Evolutionary conservation across 1,140 invertebrate genomes (phyloP), one percentile per base, ranked within the genome.

Genomic region (Lordiphosa clarofinis): DNA sequence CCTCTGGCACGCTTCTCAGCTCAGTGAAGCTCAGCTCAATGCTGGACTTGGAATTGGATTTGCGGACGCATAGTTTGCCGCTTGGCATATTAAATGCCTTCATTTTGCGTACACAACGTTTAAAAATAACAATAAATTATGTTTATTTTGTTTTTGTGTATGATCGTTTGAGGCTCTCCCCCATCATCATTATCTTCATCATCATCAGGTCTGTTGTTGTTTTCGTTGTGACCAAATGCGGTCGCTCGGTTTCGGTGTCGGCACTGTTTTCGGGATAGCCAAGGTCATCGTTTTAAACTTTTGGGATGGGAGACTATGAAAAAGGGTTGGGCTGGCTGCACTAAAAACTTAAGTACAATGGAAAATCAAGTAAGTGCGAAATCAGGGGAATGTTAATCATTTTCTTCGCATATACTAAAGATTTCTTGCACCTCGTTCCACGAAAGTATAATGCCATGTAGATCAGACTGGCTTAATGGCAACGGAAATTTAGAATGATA

Each of bases 111-210:
- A 65, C 66, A 44, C 21, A 33, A 54, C 48, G 52, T 47, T 58
- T 57, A 43, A 58, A 69, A 73, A 81, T 48, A 71, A 71, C 66
- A 66, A 79, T 81, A 81, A 79, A 79, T 79, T 81, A 81, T 81
- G 75, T 81, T 81, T 59, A 59, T 74, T 73, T 56, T 65, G 24
- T 33, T 46, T 33, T 46, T 42, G 39, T 53, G 54, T 55, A 37
- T 39, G 28, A 50, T 63, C 36, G 12, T 56, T 56, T 37, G 49
- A 28, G 43, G 35, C 10, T 65, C 21, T 38, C 24, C 6, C 38
- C 15, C 44, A 13, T 3, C n/a, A 15, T 40, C 9, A 15, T 21
- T 44, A 11, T 46, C 28, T 6, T 54, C 8, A 46, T 49, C 48
- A 11, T 33, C 38, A 9, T 33, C 38, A 4, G 12, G 15, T 24